Conservation (phyloP, 2,113 vertebrate genomes). For the Varanus komodoensis region DNA sequence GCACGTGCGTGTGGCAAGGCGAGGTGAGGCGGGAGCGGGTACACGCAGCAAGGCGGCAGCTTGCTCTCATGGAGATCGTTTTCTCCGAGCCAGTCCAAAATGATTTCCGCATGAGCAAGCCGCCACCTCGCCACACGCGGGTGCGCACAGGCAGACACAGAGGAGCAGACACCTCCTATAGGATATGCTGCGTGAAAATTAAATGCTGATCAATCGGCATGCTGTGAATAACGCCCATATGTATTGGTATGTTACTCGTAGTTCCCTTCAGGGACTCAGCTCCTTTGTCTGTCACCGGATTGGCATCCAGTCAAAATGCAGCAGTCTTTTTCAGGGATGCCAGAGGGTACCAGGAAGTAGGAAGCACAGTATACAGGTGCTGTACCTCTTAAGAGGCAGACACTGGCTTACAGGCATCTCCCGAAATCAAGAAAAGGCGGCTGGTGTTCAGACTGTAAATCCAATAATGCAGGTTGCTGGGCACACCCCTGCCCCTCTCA, state of each 20-base stretch:
- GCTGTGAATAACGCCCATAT: background rate
- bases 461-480: conserved; percentile 4
- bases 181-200: conserved; percentile 13
- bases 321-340: conserved; percentile 28
- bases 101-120: too few relatives aligned
- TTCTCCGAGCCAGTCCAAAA: too few relatives aligned
- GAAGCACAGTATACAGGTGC: background rate
- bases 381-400: conserved; percentile 40
- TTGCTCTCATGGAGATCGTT: too few relatives aligned
- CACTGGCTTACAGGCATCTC: conserved; percentile 31
- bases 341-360: background rate
- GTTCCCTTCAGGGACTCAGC: conserved; percentile 12
- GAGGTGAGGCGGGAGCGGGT: too few relatives aligned
- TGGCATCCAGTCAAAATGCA: conserved; percentile 46
- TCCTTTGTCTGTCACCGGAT: background rate
- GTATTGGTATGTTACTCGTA: background rate
- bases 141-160: background rate
- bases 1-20: too few relatives aligned
- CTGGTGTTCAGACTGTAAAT: conserved; percentile 2
- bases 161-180: conserved; percentile 35
- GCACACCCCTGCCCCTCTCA: too few relatives aligned
- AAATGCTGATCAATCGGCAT: background rate
- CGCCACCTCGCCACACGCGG: too few relatives aligned
- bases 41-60: too few relatives aligned
- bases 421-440: conserved; percentile 37